Evolutionary conservation across 2,888 invertebrate genomes (phyloP).

Genomic region (Epistrophe eligans): DNA sequence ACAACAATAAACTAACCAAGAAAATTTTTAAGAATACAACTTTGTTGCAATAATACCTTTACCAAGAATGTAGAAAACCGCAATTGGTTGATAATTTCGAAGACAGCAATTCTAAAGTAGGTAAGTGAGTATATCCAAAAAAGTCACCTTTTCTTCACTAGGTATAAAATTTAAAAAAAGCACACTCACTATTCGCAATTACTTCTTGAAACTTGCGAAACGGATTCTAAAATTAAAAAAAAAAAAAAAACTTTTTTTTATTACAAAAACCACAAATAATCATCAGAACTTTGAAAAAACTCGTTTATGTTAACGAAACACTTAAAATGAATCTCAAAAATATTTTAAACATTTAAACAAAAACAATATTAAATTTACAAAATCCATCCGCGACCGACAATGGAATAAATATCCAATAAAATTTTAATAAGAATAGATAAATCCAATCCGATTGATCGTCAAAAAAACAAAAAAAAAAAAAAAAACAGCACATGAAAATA

Average conservation of each 20-base stretch:
- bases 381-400: background rate
- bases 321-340: background rate
- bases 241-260: background rate
- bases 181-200: too few relatives aligned
- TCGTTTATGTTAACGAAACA: background rate
- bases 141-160: too few relatives aligned
- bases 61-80: too few relatives aligned
- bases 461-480: background rate
- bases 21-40: too few relatives aligned
- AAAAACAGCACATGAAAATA: background rate
- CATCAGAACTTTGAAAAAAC: background rate
- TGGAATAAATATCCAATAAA: background rate
- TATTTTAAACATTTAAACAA: background rate
- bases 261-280: background rate
- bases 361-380: background rate
- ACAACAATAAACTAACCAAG: too few relatives aligned
- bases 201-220: background rate
- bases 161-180: too few relatives aligned
- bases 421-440: background rate
- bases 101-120: too few relatives aligned
- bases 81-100: too few relatives aligned
- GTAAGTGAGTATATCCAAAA: too few relatives aligned
- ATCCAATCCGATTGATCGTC: background rate
- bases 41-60: too few relatives aligned
- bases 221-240: background rate